Conservation (phyloP, 1,140 invertebrate genomes). For the Plutomurus gul region DNA sequence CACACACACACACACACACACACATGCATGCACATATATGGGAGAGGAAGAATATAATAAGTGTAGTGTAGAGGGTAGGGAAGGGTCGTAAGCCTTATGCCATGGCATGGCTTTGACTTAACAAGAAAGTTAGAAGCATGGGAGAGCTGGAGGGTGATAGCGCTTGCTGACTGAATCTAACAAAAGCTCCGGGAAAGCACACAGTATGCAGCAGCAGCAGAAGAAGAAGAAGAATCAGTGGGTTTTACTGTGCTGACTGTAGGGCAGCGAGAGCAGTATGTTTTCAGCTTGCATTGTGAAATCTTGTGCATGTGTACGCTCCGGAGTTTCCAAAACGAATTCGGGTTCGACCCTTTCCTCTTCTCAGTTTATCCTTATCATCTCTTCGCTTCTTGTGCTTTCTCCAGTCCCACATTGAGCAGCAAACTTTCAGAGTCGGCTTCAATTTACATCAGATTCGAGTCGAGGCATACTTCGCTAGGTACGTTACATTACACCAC, state of each 20-base stretch:
- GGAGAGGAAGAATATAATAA: neutral
- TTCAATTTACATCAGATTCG: neutral
- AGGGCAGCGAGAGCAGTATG: neutral
- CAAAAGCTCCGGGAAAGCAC: neutral
- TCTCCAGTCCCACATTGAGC: neutral
- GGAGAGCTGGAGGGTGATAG: neutral
- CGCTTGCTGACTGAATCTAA: neutral
- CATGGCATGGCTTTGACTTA: neutral
- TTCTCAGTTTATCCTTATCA: neutral
- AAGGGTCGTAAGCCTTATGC: neutral
- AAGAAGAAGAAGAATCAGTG: neutral
- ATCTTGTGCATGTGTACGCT: neutral
- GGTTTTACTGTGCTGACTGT: neutral
- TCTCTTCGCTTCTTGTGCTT: neutral
- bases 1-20: neutral
- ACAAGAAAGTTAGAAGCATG: neutral
- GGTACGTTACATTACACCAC: neutral
- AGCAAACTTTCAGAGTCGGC: neutral
- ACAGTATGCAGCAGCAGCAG: neutral
- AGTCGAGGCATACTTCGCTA: neutral
- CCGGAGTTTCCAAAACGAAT: neutral
- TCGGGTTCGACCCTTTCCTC: conserved; percentile 6
- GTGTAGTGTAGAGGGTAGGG: conserved; percentile 2
- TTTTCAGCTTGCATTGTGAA: neutral
- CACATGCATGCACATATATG: neutral